A percentile compares a stretch with the other conserved stretches of the same genome.
Conservation (phyloP, 2,888 invertebrate genomes). For the Athalia cordata region DNA sequence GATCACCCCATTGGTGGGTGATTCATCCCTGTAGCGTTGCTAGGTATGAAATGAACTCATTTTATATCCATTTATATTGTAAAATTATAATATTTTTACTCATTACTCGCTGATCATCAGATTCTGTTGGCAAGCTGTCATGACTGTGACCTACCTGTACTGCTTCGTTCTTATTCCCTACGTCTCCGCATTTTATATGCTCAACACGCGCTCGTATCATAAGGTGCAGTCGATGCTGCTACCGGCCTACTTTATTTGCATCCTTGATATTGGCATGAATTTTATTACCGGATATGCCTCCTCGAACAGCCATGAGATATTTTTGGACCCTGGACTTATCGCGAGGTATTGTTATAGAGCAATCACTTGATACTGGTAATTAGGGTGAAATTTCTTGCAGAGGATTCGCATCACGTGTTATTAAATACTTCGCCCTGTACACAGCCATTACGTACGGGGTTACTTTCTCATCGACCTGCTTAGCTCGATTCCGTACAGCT, state of each 20-base stretch:
- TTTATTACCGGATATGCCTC: conserved; percentile 67
- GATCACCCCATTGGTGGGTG: conserved; percentile 63
- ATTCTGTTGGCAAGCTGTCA: conserved; percentile 63
- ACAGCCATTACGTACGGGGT: conserved; percentile 66
- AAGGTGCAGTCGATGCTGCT: conserved; percentile 51
- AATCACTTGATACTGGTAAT: not conserved
- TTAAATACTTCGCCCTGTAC: not conserved
- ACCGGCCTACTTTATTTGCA: conserved; percentile 58
- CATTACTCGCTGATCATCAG: conserved; percentile 50
- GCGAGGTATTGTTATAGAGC: conserved; percentile 52
- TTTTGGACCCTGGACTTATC: conserved; percentile 59
- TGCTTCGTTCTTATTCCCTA: conserved; percentile 61
- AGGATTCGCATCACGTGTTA: not conserved
- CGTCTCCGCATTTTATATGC: conserved; percentile 55
- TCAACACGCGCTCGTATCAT: not conserved
- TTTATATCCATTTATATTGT: too few relatives aligned
- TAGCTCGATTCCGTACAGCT: conserved; percentile 65
- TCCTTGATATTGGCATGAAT: conserved; percentile 64
- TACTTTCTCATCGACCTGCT: conserved; percentile 68
- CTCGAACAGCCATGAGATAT: conserved; percentile 59
- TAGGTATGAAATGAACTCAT: conserved; percentile 55
- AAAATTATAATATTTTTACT: too few relatives aligned
- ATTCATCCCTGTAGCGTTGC: conserved; percentile 69
- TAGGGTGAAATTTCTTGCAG: too few relatives aligned
- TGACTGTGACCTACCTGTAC: conserved; percentile 62